Evolutionary conservation across 2,797 vertebrate genomes (phyloP).

Genomic region (Alectoris magna): DNA sequence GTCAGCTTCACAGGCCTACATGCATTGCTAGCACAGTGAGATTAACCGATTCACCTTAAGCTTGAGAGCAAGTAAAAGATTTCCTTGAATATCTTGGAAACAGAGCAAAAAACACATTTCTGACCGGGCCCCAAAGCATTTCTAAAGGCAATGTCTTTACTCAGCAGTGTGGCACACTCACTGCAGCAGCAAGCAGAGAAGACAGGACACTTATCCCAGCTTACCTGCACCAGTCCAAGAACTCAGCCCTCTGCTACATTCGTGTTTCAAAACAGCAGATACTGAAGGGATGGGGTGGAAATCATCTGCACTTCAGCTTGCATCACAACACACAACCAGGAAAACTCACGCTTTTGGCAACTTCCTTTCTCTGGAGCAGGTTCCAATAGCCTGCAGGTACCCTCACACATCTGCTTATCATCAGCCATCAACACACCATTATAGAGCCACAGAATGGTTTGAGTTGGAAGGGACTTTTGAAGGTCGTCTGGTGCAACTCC

Average conservation of each 20-base stretch:
- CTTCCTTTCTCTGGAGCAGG: neutral
- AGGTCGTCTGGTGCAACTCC: too few species aligned
- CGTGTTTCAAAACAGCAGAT: neutral
- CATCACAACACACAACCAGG: neutral
- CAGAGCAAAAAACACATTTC: neutral
- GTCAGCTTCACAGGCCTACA: neutral
- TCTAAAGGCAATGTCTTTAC: neutral
- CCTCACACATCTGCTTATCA: neutral
- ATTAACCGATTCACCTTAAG: neutral
- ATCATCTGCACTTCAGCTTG: neutral
- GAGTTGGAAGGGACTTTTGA: too few species aligned
- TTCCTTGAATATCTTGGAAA: neutral
- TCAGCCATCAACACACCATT: neutral
- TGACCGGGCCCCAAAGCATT: neutral
- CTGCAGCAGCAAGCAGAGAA: neutral
- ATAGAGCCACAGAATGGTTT: too few species aligned
- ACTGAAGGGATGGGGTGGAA: neutral
- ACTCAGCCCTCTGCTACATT: neutral
- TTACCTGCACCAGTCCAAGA: neutral
- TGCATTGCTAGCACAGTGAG: neutral
- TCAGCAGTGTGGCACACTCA: neutral
- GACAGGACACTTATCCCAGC: neutral
- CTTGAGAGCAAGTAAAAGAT: neutral
- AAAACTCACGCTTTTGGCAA: neutral
- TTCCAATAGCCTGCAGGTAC: neutral